These are phyloP conservation scores for Sebastes taczanowskii DNA, from an alignment of 2,797 vertebrate genomes.

Conservation along the genomic window DNA sequence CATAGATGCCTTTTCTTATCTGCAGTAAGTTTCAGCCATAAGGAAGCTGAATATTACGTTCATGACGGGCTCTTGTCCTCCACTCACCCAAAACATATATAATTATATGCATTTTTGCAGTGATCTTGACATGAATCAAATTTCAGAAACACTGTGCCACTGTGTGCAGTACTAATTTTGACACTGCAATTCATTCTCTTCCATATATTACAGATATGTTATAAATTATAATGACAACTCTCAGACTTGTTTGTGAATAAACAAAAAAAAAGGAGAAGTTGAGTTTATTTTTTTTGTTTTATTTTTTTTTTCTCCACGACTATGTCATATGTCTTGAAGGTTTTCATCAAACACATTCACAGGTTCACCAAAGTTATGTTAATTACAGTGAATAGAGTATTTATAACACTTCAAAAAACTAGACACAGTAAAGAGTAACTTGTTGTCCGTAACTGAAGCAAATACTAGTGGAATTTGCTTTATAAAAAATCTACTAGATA, in stretches of 20 bases:
- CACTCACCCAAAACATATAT: slow-evolving; percentile 18
- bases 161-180: slow-evolving; percentile 11
- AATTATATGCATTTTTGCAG: slow-evolving; percentile 20
- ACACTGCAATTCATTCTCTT: slow-evolving; percentile 43
- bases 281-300: slow-evolving; percentile 78
- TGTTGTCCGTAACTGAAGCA: slow-evolving; percentile 61
- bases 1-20: neutral
- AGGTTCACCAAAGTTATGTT: slow-evolving; percentile 79
- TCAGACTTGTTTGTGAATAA: slow-evolving; percentile 73
- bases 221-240: slow-evolving; percentile 68
- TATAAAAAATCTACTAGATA: slow-evolving; percentile 68
- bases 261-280: slow-evolving; percentile 74
- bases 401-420: slow-evolving; percentile 75
- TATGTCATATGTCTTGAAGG: slow-evolving; percentile 66
- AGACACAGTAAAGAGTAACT: slow-evolving; percentile 72
- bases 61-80: slow-evolving; percentile 53
- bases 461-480: slow-evolving; percentile 68
- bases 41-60: slow-evolving; percentile 44
- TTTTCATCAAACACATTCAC: slow-evolving; percentile 81
- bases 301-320: slow-evolving; percentile 76
- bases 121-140: slow-evolving; percentile 28
- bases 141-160: slow-evolving; percentile 27
- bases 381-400: slow-evolving; percentile 77
- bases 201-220: slow-evolving; percentile 50
- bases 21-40: slow-evolving; percentile 57